Evolutionary conservation across 2,797 vertebrate genomes (phyloP).

Genomic region (Melanotaenia pygmaea): DNA sequence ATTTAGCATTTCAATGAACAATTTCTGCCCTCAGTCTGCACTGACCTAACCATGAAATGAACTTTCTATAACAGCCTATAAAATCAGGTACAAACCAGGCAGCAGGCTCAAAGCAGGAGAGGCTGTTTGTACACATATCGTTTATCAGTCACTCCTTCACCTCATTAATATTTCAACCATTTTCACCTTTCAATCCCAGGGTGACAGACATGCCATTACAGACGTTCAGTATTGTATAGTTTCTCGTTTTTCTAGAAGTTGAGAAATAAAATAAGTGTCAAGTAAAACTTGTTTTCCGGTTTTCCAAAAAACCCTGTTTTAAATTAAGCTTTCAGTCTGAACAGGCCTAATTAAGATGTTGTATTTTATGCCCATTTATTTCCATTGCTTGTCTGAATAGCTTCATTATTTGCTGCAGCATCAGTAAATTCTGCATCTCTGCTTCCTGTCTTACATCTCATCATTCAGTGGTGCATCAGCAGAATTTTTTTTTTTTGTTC

Average conservation of each 20-base stretch:
- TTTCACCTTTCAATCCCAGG: no score
- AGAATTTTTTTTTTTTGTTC: conserved; percentile 10
- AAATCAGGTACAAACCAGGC: background rate
- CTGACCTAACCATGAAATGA: background rate
- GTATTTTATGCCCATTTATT: background rate
- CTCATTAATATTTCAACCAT: no score
- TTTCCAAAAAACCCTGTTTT: no score
- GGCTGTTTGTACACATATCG: background rate
- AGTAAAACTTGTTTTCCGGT: no score
- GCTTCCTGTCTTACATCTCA: conserved; percentile 27
- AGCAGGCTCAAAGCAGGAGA: background rate
- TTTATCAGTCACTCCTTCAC: no score
- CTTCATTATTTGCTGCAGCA: conserved; percentile 41
- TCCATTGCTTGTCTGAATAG: conserved; percentile 5
- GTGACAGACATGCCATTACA: no score
- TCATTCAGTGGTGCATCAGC: conserved; percentile 45
- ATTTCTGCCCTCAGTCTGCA: background rate
- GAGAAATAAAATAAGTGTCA: no score
- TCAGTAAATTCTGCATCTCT: conserved; percentile 62
- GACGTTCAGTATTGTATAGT: no score
- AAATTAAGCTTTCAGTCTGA: no score
- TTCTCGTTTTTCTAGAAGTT: no score
- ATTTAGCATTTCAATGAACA: no score
- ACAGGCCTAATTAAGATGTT: no score
- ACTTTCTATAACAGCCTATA: background rate